Conservation (phyloP, 2,888 invertebrate genomes). For the Morpho achilles region DNA sequence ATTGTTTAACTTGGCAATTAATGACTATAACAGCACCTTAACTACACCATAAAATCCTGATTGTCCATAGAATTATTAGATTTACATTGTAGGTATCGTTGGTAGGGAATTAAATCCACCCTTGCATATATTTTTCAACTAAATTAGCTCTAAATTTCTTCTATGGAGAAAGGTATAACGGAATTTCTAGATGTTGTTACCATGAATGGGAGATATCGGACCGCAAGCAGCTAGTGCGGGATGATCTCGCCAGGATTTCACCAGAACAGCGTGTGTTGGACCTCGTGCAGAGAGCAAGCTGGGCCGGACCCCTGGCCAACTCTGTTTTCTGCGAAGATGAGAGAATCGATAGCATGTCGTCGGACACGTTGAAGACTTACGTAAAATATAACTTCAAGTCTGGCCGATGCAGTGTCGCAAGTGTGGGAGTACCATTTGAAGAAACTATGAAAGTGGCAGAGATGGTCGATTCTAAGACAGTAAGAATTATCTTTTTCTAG, state of each 20-base stretch:
- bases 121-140: too few relatives aligned
- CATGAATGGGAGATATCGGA: slow-evolving; percentile 53
- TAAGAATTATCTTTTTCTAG: slow-evolving; percentile 7
- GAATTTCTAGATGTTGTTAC: slow-evolving; percentile 43
- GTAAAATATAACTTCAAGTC: slow-evolving; percentile 39
- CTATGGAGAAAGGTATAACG: too few relatives aligned
- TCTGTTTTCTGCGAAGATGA: slow-evolving; percentile 52
- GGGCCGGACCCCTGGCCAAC: slow-evolving; percentile 52
- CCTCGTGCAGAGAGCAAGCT: slow-evolving; percentile 54
- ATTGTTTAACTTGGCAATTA: too few relatives aligned
- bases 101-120: too few relatives aligned
- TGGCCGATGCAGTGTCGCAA: slow-evolving; percentile 48
- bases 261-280: slow-evolving; percentile 53
- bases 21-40: too few relatives aligned
- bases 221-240: slow-evolving; percentile 40
- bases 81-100: too few relatives aligned
- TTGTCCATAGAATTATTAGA: too few relatives aligned
- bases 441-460: slow-evolving; percentile 55
- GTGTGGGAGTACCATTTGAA: slow-evolving; percentile 55
- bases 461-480: slow-evolving; percentile 26
- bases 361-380: slow-evolving; percentile 36
- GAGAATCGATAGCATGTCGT: slow-evolving; percentile 43
- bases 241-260: slow-evolving; percentile 42
- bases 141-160: too few relatives aligned
- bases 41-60: too few relatives aligned